phyloP scores from a whole-genome alignment of 92 coral and sea anemone species.

The Galaxea fascicularis region DNA sequence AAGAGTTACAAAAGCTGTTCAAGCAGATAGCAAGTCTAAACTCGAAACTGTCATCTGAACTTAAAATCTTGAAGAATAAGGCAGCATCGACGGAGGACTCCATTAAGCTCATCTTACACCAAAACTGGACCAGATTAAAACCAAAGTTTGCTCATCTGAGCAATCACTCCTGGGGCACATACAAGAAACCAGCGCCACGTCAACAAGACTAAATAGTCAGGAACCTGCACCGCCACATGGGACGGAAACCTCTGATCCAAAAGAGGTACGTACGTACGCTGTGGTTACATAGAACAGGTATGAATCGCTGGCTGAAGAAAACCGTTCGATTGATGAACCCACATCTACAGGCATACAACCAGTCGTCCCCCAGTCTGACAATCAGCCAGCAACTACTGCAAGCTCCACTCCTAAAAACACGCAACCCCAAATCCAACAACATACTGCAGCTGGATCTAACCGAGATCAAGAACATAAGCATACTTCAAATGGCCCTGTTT shows the following conservation, averaged over 20 bases:
- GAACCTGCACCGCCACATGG: not conserved
- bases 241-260: slow-evolving; percentile 4
- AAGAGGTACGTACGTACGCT: slow-evolving; percentile 4
- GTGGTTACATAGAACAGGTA: not conserved
- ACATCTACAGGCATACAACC: slow-evolving; percentile 15
- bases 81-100: too few relatives aligned
- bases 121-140: not conserved
- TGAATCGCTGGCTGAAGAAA: not conserved
- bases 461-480: not conserved
- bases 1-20: not conserved
- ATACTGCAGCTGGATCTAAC: slow-evolving; percentile 11
- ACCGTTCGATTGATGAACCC: not conserved
- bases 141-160: not conserved
- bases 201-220: slow-evolving; percentile 2
- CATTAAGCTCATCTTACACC: too few relatives aligned
- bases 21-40: not conserved
- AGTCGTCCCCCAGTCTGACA: not conserved
- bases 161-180: not conserved
- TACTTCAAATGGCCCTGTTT: not conserved
- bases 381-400: slow-evolving; percentile 11
- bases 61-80: not conserved
- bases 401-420: slow-evolving; percentile 14
- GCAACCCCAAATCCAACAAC: slow-evolving; percentile 9
- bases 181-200: slow-evolving; percentile 11
- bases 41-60: not conserved